Conservation (phyloP, 2,797 vertebrate genomes). For the Pseudochirops corinnae region DNA sequence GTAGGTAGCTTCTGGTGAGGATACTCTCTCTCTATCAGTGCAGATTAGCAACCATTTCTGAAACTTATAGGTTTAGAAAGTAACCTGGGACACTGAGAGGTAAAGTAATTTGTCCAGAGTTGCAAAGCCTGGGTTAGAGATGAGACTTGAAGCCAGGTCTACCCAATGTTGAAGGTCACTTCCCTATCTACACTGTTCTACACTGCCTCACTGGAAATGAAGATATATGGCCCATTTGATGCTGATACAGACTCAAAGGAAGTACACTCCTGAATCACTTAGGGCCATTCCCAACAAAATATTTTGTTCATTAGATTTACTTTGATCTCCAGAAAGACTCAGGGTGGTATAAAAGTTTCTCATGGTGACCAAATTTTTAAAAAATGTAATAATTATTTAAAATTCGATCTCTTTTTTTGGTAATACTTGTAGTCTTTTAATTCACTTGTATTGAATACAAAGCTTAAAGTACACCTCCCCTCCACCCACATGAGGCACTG, state of each 20-base stretch:
- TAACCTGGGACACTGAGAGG: neutral
- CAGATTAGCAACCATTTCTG: neutral
- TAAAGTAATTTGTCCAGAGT: neutral
- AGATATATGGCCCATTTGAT: rapidly evolving
- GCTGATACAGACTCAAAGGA: neutral
- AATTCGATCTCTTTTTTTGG: neutral
- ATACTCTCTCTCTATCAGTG: neutral
- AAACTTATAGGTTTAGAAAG: neutral
- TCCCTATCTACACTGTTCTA: neutral
- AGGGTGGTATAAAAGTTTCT: neutral
- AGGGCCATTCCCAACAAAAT: slow-evolving; percentile 19
- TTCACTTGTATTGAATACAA: neutral
- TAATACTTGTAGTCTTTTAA: neutral
- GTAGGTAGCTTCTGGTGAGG: neutral
- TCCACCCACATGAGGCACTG: neutral
- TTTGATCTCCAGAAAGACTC: slow-evolving; percentile 14
- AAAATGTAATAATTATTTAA: neutral
- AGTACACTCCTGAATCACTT: neutral
- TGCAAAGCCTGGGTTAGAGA: neutral
- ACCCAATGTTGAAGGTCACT: neutral
- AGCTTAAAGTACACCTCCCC: neutral
- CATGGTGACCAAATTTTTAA: neutral
- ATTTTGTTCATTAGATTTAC: slow-evolving; percentile 21
- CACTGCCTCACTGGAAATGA: neutral
- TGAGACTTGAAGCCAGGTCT: neutral